Conservation (phyloP, 2,888 invertebrate genomes). For the Chymomyza procnemis region DNA sequence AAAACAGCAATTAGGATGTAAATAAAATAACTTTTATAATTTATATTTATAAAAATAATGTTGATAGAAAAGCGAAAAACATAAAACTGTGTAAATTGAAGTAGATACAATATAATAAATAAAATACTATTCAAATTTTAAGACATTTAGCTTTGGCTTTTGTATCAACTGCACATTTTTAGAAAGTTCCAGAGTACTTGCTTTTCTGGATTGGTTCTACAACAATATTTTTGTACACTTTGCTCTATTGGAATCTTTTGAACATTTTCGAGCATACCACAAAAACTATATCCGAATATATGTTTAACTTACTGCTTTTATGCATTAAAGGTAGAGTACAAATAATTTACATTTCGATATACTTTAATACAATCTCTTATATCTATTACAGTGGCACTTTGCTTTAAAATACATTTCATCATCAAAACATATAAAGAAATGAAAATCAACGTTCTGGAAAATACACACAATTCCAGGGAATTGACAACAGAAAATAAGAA, state of each 20-base stretch:
- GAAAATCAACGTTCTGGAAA: not conserved
- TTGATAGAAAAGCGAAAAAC: too few species aligned
- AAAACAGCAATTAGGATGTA: too few species aligned
- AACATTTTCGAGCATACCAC: not conserved
- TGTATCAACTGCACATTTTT: not conserved
- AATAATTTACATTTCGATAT: not conserved
- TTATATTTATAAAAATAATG: too few species aligned
- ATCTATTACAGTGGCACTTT: not conserved
- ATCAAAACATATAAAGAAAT: not conserved
- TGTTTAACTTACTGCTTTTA: not conserved
- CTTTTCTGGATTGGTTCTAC: not conserved
- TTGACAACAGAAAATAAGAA: not conserved
- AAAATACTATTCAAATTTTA: too few species aligned
- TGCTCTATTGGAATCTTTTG: not conserved
- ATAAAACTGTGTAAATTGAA: too few species aligned
- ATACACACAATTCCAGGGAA: not conserved
- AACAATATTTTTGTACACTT: not conserved
- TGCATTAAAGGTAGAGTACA: not conserved
- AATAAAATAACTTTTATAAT: too few species aligned
- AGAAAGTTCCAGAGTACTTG: not conserved
- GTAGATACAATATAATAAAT: too few species aligned
- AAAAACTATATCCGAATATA: not conserved
- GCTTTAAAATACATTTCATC: not conserved
- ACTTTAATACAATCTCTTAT: not conserved
- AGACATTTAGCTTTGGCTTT: not conserved